phyloP scores from a whole-genome alignment of 2,888 invertebrate species.

The Chromoteleia sp. region DNA sequence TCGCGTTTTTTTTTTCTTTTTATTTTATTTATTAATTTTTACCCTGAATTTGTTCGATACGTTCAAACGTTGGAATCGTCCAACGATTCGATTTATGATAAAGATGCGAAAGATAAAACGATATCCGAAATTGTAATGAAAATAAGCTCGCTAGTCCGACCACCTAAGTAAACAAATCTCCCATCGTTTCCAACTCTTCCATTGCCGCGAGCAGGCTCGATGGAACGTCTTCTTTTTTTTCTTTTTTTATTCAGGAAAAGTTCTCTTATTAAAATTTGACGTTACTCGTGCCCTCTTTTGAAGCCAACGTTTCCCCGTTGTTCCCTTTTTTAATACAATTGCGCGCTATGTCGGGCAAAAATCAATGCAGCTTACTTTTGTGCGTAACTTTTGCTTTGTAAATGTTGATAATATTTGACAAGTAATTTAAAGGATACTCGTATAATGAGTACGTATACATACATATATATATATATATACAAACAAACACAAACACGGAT shows the following conservation, averaged over 20 bases:
- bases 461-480: background rate
- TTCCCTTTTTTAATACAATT: slow-evolving; percentile 19
- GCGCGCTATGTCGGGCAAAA: background rate
- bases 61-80: no score
- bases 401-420: slow-evolving; percentile 5
- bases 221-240: slow-evolving; percentile 8
- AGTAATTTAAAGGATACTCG: slow-evolving; percentile 7
- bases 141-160: slow-evolving; percentile 26
- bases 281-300: slow-evolving; percentile 18
- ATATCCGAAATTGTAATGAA: slow-evolving; percentile 21
- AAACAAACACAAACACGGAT: no score
- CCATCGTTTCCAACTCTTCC: slow-evolving; percentile 25
- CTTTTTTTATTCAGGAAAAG: slow-evolving; percentile 2
- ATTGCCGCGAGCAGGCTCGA: background rate
- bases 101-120: background rate
- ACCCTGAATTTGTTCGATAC: no score
- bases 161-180: slow-evolving; percentile 33
- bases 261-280: slow-evolving; percentile 41
- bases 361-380: background rate
- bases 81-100: no score
- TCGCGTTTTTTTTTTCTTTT: no score
- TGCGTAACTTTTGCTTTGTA: background rate
- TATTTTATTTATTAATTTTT: no score
- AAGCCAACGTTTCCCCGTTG: slow-evolving; percentile 9
- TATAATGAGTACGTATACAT: background rate